Evolutionary conservation across 2,113 vertebrate genomes (phyloP).

Genomic region (Arvicanthis niloticus): DNA sequence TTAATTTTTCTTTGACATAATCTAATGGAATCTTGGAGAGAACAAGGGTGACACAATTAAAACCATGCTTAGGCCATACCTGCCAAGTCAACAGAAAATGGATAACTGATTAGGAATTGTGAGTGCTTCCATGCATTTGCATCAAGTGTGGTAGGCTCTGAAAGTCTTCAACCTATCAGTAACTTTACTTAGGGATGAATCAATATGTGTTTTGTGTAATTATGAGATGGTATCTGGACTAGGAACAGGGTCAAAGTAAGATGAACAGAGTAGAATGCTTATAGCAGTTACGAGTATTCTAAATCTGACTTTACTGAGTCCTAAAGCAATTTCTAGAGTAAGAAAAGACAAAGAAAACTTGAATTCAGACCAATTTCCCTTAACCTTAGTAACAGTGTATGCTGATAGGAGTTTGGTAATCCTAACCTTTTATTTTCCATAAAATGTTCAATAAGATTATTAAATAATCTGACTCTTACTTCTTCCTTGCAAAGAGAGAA

Average conservation of each 20-base stretch:
- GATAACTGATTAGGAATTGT: background rate
- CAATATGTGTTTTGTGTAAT: background rate
- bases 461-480: background rate
- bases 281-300: background rate
- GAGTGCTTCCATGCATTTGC: background rate
- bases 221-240: background rate
- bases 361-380: background rate
- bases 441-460: background rate
- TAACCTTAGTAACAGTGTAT: background rate
- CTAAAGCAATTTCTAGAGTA: background rate
- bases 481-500: background rate
- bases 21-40: constrained; percentile 46
- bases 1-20: constrained; percentile 55
- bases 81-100: constrained; percentile 33
- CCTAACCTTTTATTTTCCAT: background rate
- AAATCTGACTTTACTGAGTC: background rate
- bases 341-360: background rate
- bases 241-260: background rate
- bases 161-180: background rate
- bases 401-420: background rate
- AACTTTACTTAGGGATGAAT: background rate
- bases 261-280: background rate
- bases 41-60: constrained; percentile 33
- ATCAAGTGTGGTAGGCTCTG: background rate
- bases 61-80: background rate